phyloP scores from a whole-genome alignment of 1,140 invertebrate species.

The Tenebrio molitor region DNA sequence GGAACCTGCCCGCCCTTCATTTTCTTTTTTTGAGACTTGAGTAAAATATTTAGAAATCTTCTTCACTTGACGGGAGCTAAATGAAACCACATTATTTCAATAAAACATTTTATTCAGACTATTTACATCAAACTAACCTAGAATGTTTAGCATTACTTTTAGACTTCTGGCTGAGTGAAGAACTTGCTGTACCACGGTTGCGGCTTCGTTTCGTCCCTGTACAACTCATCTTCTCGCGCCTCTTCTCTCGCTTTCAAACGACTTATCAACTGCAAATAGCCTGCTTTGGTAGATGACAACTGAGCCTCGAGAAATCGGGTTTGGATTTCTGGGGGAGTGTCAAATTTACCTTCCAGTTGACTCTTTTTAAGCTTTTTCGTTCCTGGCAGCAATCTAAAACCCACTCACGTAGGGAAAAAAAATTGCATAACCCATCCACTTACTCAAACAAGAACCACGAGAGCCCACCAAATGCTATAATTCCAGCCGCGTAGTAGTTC shows the following conservation, averaged over 20 bases:
- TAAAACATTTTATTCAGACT: constrained; percentile 23
- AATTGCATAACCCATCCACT: constrained; percentile 26
- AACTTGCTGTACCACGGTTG: constrained; percentile 59
- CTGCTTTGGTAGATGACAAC: constrained; percentile 1
- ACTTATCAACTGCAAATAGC: constrained; percentile 1
- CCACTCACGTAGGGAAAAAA: constrained; percentile 8
- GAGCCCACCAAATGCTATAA: constrained; percentile 59
- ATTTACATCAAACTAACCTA: constrained; percentile 52
- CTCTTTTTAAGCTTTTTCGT: constrained; percentile 50
- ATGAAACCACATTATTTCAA: constrained; percentile 37
- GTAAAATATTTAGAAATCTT: constrained; percentile 54
- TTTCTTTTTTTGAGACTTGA: constrained; percentile 32
- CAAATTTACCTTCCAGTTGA: constrained; percentile 48
- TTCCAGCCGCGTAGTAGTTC: constrained; percentile 64
- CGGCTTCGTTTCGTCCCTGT: constrained; percentile 46
- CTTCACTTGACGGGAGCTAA: constrained; percentile 22
- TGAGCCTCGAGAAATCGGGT: background rate
- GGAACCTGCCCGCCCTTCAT: background rate
- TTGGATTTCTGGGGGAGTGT: constrained; percentile 44
- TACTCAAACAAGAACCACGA: constrained; percentile 60
- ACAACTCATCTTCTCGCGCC: constrained; percentile 52
- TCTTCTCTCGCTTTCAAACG: constrained; percentile 48
- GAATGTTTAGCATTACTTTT: constrained; percentile 23
- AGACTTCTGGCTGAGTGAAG: constrained; percentile 50
- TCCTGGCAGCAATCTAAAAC: constrained; percentile 51